These are phyloP conservation scores for Armadillidium nasatum DNA, from an alignment of 1,140 invertebrate species.

Conservation along the genomic window DNA sequence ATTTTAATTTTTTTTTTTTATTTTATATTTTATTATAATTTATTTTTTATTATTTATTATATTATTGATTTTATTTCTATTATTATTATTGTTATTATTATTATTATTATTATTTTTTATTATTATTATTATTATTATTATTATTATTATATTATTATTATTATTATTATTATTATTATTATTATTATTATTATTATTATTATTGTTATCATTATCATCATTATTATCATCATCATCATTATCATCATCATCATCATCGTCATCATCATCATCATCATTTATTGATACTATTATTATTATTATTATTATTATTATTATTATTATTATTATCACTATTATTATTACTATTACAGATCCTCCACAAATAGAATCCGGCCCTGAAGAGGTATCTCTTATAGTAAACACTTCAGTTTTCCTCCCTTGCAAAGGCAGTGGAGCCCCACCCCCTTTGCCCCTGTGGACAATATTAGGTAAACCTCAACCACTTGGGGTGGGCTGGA, in stretches of 20 bases:
- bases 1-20: too few relatives aligned
- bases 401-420: constrained; percentile 62
- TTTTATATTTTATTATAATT: too few relatives aligned
- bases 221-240: background rate
- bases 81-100: too few relatives aligned
- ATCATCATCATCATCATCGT: background rate
- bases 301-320: background rate
- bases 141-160: too few relatives aligned
- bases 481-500: constrained; percentile 36
- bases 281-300: background rate
- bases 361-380: constrained; percentile 59
- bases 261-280: background rate
- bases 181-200: constrained; percentile 4
- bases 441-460: constrained; percentile 69
- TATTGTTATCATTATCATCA: background rate
- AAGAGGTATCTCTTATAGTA: constrained; percentile 61
- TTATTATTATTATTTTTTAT: too few relatives aligned
- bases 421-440: constrained; percentile 63
- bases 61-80: too few relatives aligned
- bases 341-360: constrained; percentile 58
- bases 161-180: background rate
- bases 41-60: too few relatives aligned
- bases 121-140: too few relatives aligned
- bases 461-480: constrained; percentile 56
- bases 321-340: background rate